These are phyloP conservation scores for Dexiosoma caninum DNA, from an alignment of 2,888 invertebrate genomes.

Conservation along the genomic window DNA sequence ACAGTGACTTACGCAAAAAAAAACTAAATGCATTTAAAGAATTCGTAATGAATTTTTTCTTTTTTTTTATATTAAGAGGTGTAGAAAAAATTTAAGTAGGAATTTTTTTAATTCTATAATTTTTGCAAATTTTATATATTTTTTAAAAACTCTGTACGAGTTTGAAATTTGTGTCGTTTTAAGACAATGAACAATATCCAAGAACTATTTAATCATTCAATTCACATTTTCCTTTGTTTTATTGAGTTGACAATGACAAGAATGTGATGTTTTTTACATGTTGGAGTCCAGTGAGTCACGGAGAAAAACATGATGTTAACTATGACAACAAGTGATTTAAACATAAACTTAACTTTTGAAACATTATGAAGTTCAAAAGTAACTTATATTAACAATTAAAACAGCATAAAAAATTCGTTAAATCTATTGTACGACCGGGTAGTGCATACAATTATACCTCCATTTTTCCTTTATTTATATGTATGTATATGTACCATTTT, in stretches of 20 bases:
- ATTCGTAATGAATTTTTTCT: no score
- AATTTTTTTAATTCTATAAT: no score
- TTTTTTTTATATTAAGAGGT: no score
- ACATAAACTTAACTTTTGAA: no score
- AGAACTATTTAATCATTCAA: slow-evolving; percentile 59
- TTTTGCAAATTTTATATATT: neutral
- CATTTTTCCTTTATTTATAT: neutral
- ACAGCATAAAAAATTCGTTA: no score
- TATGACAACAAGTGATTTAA: neutral
- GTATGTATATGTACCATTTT: neutral
- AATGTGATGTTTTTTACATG: slow-evolving; percentile 6
- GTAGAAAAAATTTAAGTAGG: no score
- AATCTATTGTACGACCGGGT: no score
- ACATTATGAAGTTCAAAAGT: no score
- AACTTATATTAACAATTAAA: no score
- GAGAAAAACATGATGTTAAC: neutral
- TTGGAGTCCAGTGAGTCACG: neutral
- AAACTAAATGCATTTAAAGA: neutral
- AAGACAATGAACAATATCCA: slow-evolving; percentile 32
- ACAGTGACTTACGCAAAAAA: neutral
- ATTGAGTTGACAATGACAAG: neutral
- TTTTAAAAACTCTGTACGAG: slow-evolving; percentile 3
- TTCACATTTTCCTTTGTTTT: slow-evolving; percentile 43
- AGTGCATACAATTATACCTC: no score
- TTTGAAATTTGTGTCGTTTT: slow-evolving; percentile 22